Evolutionary conservation across 92 coral and sea anemone genomes (phyloP), one percentile per base, ranked within the genome.

Genomic region (Galaxea fascicularis): DNA sequence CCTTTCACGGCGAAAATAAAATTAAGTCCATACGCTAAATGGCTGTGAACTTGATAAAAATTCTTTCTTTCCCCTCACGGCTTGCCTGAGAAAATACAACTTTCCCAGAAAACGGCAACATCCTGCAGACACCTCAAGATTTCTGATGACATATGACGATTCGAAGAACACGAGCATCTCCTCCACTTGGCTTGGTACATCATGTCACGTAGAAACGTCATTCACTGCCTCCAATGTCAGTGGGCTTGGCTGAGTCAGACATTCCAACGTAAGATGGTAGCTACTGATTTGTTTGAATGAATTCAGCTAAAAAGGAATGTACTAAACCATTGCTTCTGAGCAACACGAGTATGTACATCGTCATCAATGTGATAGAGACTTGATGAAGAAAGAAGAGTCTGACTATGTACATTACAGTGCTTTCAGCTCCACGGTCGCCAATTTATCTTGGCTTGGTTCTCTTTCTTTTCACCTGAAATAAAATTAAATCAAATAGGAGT

Each of bases 391-490:
- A 6, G 16, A n/a, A n/a, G 29, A 13, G 1, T 47, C 9, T 54
- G 65, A 17, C 65, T 51, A 28, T 78, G 46, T 78, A 46, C 83
- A 66, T 20, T n/a, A n/a, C 66, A 11, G 20, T 22, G 29, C 15
- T 28, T 1, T 59, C 8, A 10, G 3, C 20, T 46, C n/a, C 52
- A 51, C 10, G 16, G n/a, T 53, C 47, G 54, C 44, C 8, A n/a
- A 24, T 82, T 82, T 44, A 82, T 82, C 86, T 82, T 4, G 77
- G 74, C 59, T 82, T 82, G 44, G 69, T 70, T 46, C 22, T 57
- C 47, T 82, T 82, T 29, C 45, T 54, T 39, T 82, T 82, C 15
- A 82, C 76, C 86, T 82, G 3, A 45, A 58, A 71, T 20, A 4
- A 27, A 57, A 28, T 26, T 0, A 79, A 29, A 17, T 26, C 4